Evolutionary conservation across 2,797 vertebrate genomes (phyloP).

Genomic region (Eulemur rubriventer): DNA sequence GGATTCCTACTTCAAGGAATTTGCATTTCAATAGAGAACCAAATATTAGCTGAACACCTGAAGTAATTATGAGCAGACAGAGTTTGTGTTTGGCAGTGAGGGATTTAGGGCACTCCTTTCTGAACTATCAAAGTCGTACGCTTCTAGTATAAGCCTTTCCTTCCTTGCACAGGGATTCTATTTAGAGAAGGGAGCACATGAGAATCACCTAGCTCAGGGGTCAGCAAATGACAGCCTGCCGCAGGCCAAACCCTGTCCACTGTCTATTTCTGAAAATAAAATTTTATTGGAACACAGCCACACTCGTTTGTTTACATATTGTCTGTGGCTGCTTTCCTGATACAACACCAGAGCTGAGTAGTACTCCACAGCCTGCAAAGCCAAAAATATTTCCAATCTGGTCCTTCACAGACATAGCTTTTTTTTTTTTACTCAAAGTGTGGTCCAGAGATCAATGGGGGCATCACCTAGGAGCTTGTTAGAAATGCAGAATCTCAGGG

Average conservation of each 20-base stretch:
- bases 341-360: not conserved
- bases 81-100: not conserved
- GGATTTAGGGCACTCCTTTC: not conserved
- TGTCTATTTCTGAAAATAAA: not conserved
- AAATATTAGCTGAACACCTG: slow-evolving; percentile 52
- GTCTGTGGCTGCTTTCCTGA: not conserved
- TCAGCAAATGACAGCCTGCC: not conserved
- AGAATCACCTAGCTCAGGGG: not conserved
- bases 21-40: slow-evolving; percentile 29
- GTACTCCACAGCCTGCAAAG: not conserved
- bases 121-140: not conserved
- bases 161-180: not conserved
- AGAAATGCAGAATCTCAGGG: not conserved
- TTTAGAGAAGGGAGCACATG: not conserved
- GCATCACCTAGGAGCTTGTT: not conserved
- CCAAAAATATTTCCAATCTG: not conserved
- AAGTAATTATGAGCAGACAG: slow-evolving; percentile 25
- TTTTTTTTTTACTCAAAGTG: not conserved
- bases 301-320: not conserved
- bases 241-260: not conserved
- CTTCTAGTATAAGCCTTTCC: not conserved
- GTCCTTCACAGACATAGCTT: not conserved
- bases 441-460: not conserved
- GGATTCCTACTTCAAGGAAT: not conserved
- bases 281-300: not conserved